phyloP scores from a whole-genome alignment of 92 coral and sea anemone species.

The Zoanthus solanderi region DNA sequence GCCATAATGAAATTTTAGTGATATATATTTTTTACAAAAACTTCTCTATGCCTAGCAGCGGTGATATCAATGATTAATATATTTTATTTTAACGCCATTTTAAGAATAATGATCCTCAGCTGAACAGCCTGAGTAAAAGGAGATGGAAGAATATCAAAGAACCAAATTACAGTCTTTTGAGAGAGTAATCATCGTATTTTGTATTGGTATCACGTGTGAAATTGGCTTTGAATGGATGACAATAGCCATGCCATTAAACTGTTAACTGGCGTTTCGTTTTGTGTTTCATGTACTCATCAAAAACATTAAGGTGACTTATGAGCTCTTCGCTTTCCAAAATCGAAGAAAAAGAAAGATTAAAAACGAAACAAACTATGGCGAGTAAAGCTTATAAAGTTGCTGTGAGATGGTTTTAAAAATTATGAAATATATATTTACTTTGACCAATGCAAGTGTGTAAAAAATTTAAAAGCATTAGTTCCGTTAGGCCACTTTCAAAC shows the following conservation, averaged over 20 bases:
- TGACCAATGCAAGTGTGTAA: not conserved
- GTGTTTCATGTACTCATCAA: slow-evolving; percentile 11
- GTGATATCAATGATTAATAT: slow-evolving; percentile 1
- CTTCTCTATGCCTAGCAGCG: not conserved
- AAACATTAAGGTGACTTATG: slow-evolving; percentile 4
- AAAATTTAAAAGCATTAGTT: no score
- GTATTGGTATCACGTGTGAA: slow-evolving; percentile 44
- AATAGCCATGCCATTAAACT: slow-evolving; percentile 26
- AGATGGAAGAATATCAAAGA: slow-evolving; percentile 50
- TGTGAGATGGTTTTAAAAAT: not conserved
- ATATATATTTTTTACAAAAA: not conserved
- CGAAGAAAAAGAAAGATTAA: not conserved
- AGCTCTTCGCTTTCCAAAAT: not conserved
- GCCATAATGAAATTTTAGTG: not conserved
- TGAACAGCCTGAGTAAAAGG: slow-evolving; percentile 60
- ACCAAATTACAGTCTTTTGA: slow-evolving; percentile 38
- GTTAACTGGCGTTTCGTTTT: not conserved
- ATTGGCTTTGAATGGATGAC: slow-evolving; percentile 10
- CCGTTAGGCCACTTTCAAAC: no score
- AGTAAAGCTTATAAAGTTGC: not conserved
- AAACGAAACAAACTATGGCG: not conserved
- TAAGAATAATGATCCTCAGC: slow-evolving; percentile 59
- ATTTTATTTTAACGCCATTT: slow-evolving; percentile 51
- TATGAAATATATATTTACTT: not conserved
- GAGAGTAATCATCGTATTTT: slow-evolving; percentile 26